Evolutionary conservation across 2,113 vertebrate genomes (phyloP).

Genomic region (Proteles cristata): DNA sequence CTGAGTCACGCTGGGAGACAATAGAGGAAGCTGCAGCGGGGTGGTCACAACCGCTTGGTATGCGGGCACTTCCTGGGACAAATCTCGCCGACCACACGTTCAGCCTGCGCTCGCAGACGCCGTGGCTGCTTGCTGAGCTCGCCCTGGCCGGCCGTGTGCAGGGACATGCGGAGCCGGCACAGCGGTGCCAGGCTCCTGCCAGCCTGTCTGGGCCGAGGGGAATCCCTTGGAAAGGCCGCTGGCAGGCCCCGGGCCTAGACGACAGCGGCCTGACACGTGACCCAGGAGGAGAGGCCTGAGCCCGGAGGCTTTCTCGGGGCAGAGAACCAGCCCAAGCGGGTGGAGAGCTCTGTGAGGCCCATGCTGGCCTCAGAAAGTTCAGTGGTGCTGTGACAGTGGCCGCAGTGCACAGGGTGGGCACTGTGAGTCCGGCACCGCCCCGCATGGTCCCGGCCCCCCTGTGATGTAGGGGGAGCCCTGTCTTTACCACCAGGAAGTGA

Average conservation of each 20-base stretch:
- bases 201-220: neutral
- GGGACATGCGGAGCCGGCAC: neutral
- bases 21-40: conserved; percentile 11
- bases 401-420: too few species aligned
- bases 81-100: neutral
- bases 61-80: conserved; percentile 52
- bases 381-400: neutral
- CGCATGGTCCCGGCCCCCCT: neutral
- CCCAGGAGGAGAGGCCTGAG: neutral
- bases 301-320: neutral
- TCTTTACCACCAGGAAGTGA: neutral
- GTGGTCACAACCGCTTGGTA: neutral
- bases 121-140: neutral
- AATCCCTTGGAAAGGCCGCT: neutral
- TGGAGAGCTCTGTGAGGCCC: neutral
- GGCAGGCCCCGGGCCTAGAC: neutral
- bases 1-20: conserved; percentile 36
- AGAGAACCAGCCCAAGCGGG: neutral
- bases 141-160: fast-evolving
- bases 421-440: neutral
- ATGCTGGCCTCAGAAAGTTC: neutral
- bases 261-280: neutral
- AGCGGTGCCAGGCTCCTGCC: neutral
- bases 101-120: neutral
- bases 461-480: too few species aligned